Evolutionary conservation across 2,888 invertebrate genomes (phyloP).

Genomic region (Griposia aprilina): DNA sequence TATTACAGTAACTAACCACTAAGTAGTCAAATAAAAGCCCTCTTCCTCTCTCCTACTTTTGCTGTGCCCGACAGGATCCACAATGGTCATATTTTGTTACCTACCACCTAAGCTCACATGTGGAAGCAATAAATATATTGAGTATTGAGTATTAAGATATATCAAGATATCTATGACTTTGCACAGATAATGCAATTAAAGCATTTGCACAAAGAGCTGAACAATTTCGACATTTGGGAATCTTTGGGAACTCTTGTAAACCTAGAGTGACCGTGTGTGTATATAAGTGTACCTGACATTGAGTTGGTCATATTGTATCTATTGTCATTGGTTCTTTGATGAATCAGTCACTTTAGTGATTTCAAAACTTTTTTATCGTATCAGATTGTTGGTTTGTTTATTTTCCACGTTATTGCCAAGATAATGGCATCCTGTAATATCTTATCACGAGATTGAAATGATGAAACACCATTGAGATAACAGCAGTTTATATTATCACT

Average conservation of each 20-base stretch:
- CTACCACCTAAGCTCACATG: no score
- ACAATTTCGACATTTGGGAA: background rate
- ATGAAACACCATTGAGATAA: slow-evolving; percentile 41
- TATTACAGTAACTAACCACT: no score
- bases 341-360: background rate
- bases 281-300: no score
- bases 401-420: slow-evolving; percentile 39
- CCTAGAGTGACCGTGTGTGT: background rate
- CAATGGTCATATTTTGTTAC: no score
- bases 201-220: background rate
- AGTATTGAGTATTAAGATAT: no score
- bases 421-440: slow-evolving; percentile 35
- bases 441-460: slow-evolving; percentile 44
- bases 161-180: background rate
- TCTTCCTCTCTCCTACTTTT: no score
- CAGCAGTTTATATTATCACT: background rate
- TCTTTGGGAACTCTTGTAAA: background rate
- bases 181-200: background rate
- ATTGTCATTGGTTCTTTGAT: background rate
- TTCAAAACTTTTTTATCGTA: slow-evolving; percentile 7
- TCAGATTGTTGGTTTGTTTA: slow-evolving; percentile 38
- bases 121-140: no score
- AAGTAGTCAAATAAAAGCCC: no score
- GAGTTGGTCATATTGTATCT: background rate
- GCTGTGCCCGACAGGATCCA: no score